These are phyloP conservation scores for Apis cerana DNA, from an alignment of 1,140 invertebrate genomes.

Conservation along the genomic window DNA sequence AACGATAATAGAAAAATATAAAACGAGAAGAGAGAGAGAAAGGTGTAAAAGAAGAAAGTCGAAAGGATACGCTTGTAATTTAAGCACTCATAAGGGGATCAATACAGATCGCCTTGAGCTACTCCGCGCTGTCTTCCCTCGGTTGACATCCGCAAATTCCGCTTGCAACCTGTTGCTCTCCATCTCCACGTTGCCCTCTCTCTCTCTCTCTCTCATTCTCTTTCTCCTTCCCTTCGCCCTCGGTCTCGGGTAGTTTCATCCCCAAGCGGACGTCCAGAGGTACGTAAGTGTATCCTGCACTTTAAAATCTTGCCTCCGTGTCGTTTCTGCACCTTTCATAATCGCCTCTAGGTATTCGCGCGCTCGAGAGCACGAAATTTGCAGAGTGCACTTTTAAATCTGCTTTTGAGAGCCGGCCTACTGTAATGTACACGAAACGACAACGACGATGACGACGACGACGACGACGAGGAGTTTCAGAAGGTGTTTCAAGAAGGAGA, in stretches of 20 bases:
- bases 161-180: conserved; percentile 80
- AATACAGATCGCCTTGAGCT: conserved; percentile 66
- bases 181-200: conserved; percentile 24
- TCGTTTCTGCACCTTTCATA: conserved; percentile 48
- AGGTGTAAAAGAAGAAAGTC: not conserved
- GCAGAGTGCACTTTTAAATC: conserved; percentile 43
- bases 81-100: conserved; percentile 62
- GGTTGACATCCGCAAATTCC: conserved; percentile 77
- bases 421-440: not conserved
- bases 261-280: conserved; percentile 49
- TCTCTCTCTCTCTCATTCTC: conserved; percentile 47
- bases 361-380: conserved; percentile 9
- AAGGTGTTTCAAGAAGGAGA: not conserved
- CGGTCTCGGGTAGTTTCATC: conserved; percentile 23
- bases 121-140: conserved; percentile 52
- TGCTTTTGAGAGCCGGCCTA: not conserved
- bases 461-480: conserved; percentile 5
- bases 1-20: not conserved
- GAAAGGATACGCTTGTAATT: conserved; percentile 42
- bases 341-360: conserved; percentile 43
- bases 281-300: conserved; percentile 64
- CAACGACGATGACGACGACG: no score
- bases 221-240: conserved; percentile 49
- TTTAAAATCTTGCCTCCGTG: conserved; percentile 46
- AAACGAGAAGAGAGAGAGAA: not conserved